These are phyloP conservation scores for Standfussiana lucernea DNA, from an alignment of 2,888 invertebrate species.

Conservation along the genomic window DNA sequence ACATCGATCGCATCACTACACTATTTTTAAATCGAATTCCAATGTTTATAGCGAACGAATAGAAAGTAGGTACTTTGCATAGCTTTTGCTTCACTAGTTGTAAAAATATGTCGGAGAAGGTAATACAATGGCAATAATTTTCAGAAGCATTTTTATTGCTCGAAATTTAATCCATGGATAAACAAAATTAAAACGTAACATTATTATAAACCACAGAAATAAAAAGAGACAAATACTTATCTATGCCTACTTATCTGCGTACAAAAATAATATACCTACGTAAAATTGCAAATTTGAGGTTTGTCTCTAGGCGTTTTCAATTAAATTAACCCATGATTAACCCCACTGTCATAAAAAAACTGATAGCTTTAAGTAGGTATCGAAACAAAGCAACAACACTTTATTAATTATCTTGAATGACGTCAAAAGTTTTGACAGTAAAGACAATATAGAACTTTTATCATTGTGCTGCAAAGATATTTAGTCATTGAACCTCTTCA, in stretches of 20 bases:
- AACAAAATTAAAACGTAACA: neutral
- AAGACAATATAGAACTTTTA: constrained; percentile 1
- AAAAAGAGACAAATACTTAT: no score
- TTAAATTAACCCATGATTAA: neutral
- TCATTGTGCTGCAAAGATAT: neutral
- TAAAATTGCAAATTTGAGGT: no score
- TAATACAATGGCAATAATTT: neutral
- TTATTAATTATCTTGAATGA: neutral
- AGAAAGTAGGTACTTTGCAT: constrained; percentile 2
- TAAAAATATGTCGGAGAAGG: constrained; percentile 5
- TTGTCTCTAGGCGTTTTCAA: neutral
- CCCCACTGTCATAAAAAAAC: neutral
- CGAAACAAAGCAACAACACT: neutral
- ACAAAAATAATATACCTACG: no score
- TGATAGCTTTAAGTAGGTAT: neutral
- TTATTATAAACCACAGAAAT: neutral
- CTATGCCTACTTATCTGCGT: no score
- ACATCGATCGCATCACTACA: neutral
- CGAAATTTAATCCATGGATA: no score
- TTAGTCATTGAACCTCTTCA: neutral
- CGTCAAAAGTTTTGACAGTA: neutral
- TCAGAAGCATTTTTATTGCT: neutral
- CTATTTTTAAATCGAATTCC: constrained; percentile 35
- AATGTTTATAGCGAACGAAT: constrained; percentile 17
- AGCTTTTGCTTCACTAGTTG: constrained; percentile 1